phyloP scores from a whole-genome alignment of 2,113 vertebrate species.

The Piprites chloris region DNA sequence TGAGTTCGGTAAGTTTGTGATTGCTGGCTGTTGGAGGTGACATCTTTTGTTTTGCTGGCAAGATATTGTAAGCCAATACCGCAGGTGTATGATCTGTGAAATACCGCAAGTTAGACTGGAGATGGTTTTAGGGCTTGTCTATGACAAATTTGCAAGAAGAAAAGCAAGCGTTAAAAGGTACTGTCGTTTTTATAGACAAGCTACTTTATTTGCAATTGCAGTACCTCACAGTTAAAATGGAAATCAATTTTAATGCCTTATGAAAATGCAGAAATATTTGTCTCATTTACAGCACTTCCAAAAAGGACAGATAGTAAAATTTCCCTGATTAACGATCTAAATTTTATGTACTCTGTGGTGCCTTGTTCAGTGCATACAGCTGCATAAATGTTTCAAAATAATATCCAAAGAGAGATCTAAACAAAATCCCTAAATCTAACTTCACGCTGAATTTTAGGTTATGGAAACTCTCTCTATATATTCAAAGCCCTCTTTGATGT shows the following conservation, averaged over 20 bases:
- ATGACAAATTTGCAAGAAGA: not conserved
- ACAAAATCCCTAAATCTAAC: not conserved
- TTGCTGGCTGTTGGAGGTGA: not conserved
- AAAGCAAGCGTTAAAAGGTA: slow-evolving; percentile 34
- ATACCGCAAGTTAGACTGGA: not conserved
- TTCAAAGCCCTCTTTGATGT: not conserved
- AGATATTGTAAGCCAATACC: accelerated
- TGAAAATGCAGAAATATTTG: slow-evolving; percentile 50
- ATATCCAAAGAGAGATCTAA: not conserved
- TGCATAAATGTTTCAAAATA: not conserved
- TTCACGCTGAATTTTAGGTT: not conserved
- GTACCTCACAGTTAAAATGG: slow-evolving; percentile 46
- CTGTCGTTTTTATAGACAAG: slow-evolving; percentile 42
- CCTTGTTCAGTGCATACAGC: not conserved
- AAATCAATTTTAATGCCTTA: slow-evolving; percentile 64
- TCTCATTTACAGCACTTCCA: slow-evolving; percentile 61
- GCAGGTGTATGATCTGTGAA: not conserved
- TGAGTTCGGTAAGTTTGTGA: not conserved
- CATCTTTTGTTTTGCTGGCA: not conserved
- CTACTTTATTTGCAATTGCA: slow-evolving; percentile 50
- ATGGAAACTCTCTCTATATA: not conserved
- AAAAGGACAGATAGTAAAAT: slow-evolving; percentile 48
- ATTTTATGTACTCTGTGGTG: slow-evolving; percentile 30
- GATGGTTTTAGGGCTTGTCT: not conserved
- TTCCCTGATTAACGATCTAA: not conserved